Evolutionary conservation across 2,797 vertebrate species (phyloP), one percentile per base, ranked within the genome.

Genomic region (Bucorvus abyssinicus): DNA sequence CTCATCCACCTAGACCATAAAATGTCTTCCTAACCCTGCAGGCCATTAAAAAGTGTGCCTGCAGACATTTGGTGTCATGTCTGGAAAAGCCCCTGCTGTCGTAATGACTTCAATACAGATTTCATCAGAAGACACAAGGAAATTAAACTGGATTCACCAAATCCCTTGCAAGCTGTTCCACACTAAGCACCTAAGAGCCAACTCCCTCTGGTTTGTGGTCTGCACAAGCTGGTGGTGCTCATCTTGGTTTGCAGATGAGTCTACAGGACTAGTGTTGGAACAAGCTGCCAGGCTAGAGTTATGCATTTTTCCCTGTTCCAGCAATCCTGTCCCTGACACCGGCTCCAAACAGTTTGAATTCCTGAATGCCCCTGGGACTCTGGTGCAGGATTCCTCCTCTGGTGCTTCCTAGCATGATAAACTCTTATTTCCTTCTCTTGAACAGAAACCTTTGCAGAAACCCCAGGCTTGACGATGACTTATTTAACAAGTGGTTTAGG

Each of bases 11-110:
- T 83, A 60, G 84, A 84, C 68, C 90, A 75, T 96, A 93, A 95
- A 95, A 94, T n/a, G 59, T 84, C 78, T 85, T 94, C 86, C 55
- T 85, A 96, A 47, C 50, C 84, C 59, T 75, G 75, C 81, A 92
- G 84, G 21, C 30, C 56, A 63, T 78, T 93, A 69, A 90, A 86
- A 92, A 67, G 50, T 29, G 45, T 83, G 86, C 93, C 85, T 94
- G 91, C 36, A 83, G 88, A 91, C 69, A 45, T 91, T 87, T 90
- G 85, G 59, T 74, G 76, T 89, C 79, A 75, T 86, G 85, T 95
- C 90, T 95, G 95, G 93, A 92, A 87, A 91, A 69, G 63, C 52
- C 91, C 1, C 0, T 0, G 9, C 76, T 78, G 16, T 84, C 76
- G 9, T 83, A 89, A 94, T 67, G 73, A 52, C 61, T 93, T 78